Base-by-base conservation (phyloP, 2,888 invertebrate genomes). In the Mythimna albipuncta region DNA sequence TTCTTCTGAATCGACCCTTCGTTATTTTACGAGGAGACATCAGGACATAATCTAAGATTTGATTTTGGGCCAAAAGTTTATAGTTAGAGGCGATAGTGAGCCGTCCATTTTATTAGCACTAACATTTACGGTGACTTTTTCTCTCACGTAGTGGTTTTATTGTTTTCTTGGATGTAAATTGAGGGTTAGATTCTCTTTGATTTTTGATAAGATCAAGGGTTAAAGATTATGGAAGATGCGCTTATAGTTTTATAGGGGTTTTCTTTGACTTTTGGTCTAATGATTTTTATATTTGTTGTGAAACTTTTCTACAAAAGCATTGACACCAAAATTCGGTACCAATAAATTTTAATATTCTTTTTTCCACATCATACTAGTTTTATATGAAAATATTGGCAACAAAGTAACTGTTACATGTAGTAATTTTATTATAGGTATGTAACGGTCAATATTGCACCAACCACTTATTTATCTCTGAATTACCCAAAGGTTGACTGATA, bases 21-120 rank as follows among this genome's bases (percentile, higher is more conserved):
- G 85, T 90, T 89, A 91, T 91, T 91, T 92, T 91, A 91, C 89
- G 89, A 89, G 85, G 82, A 85, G 87, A 84, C 89, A 87, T 89
- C 86, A 87, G 80, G 81, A 86, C 81, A 84, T 87, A 86, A 90
- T 89, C 88, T 90, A 73, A 89, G 84, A 88, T 89, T 89, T 89
- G 87, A 87, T 86, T 83, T 79, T 71, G 74, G 74, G 69, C 79
- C 65, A 66, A 81, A 79, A 79, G 68, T 84, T 80, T 80, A 78
- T 85, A 85, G 80, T 87, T 84, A 73, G 50, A 77, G 69, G 44
- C 75, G 77, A 75, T 83, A 71, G 75, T 64, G 64, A 75, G 58
- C 68, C 75, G 59, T 72, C 67, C 58, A 64, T 83, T 87, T 85
- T 85, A 81, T 71, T 75, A 66, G 65, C 58, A 80, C 64, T 77